These are phyloP conservation scores for Thereva nobilitata DNA, from an alignment of 2,888 invertebrate genomes.

Conservation along the genomic window DNA sequence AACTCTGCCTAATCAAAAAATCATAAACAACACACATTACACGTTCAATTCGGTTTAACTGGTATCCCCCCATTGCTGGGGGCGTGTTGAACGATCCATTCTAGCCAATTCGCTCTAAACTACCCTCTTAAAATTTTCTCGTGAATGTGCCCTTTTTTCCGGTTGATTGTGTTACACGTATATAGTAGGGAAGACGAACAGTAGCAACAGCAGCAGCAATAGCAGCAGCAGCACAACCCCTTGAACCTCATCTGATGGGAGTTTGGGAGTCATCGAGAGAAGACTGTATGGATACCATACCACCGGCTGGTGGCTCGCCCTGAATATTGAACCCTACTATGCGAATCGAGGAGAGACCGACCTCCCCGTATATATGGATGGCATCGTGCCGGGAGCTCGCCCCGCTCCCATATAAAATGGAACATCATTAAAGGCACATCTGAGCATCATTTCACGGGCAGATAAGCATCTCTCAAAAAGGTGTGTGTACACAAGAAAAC, in stretches of 20 bases:
- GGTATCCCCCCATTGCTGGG: not conserved
- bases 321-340: too few relatives aligned
- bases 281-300: too few relatives aligned
- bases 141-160: conserved; percentile 11
- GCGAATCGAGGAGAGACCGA: too few relatives aligned
- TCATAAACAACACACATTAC: not conserved
- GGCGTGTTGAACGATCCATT: not conserved
- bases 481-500: conserved; percentile 29
- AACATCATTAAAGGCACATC: conserved; percentile 34
- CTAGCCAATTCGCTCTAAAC: not conserved
- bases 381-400: too few relatives aligned
- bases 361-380: too few relatives aligned
- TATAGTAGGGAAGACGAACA: not conserved
- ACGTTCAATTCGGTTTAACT: conserved; percentile 3
- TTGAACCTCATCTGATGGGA: too few relatives aligned
- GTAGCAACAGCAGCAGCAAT: too few relatives aligned
- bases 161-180: conserved; percentile 21
- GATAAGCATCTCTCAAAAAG: conserved; percentile 19
- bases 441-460: conserved; percentile 29
- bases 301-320: too few relatives aligned
- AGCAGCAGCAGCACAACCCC: too few relatives aligned
- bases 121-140: conserved; percentile 16
- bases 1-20: too few relatives aligned
- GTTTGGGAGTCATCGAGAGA: too few relatives aligned
- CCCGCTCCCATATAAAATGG: conserved; percentile 11